phyloP scores from a whole-genome alignment of 2,888 invertebrate genomes.

The Blastobasis lacticolella region DNA sequence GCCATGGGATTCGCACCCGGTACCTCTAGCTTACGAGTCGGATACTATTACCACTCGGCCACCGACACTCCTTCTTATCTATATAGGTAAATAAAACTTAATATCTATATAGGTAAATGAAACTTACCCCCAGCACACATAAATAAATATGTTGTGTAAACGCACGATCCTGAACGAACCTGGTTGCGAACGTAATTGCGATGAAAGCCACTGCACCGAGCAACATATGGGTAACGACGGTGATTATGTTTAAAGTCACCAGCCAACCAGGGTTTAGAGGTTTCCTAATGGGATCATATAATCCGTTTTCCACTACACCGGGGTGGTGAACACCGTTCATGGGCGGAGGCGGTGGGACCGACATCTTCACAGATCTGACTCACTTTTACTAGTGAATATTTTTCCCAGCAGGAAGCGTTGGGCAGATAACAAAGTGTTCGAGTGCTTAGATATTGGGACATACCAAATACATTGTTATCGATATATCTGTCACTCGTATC shows the following conservation, averaged over 20 bases:
- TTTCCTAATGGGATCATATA: neutral
- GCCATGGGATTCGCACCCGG: too few species aligned
- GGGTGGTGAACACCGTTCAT: neutral
- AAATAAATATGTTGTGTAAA: conserved; percentile 35
- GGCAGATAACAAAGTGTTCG: too few species aligned
- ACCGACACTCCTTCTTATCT: too few species aligned
- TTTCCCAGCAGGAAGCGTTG: too few species aligned
- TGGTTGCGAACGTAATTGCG: conserved; percentile 21
- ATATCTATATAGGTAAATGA: conserved; percentile 2
- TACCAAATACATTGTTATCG: too few species aligned
- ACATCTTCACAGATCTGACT: neutral
- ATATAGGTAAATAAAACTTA: too few species aligned
- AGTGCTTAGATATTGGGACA: too few species aligned
- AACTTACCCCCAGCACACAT: conserved; percentile 45
- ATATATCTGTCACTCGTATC: too few species aligned
- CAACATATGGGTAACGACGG: conserved; percentile 28
- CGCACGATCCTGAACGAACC: neutral
- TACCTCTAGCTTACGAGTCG: too few species aligned
- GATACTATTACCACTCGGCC: too few species aligned
- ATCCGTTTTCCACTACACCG: neutral
- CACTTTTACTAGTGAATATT: too few species aligned
- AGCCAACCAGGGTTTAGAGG: conserved; percentile 12
- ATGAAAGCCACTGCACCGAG: conserved; percentile 29
- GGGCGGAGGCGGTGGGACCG: neutral
- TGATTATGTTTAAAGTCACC: conserved; percentile 24